Evolutionary conservation across 2,113 vertebrate species (phyloP).

Genomic region (Scomber scombrus): DNA sequence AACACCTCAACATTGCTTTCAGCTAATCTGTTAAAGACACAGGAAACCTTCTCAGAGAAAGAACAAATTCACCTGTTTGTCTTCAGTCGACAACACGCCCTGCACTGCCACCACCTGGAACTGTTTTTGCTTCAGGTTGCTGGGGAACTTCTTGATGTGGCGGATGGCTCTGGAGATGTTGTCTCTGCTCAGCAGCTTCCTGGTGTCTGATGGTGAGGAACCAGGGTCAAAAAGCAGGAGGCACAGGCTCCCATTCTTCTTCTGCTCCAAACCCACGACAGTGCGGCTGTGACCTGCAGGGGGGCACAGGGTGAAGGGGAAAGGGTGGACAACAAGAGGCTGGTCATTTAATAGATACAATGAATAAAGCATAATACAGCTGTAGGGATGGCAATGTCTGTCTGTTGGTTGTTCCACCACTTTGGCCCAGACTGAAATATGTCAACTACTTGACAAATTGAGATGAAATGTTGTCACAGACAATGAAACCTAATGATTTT

Average conservation of each 20-base stretch:
- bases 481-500: too few relatives aligned
- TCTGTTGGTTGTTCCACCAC: too few relatives aligned
- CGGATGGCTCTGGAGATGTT: slow-evolving; percentile 75
- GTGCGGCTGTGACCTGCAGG: slow-evolving; percentile 92
- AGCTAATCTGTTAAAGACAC: too few relatives aligned
- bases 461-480: too few relatives aligned
- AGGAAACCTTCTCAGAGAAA: too few relatives aligned
- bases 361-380: too few relatives aligned
- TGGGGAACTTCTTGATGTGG: slow-evolving; percentile 83
- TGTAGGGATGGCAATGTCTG: too few relatives aligned
- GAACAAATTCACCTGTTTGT: slow-evolving; percentile 85
- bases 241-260: slow-evolving; percentile 88
- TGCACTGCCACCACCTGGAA: slow-evolving; percentile 92
- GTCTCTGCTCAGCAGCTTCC: slow-evolving; percentile 85
- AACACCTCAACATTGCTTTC: too few relatives aligned
- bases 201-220: slow-evolving; percentile 86
- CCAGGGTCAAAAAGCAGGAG: slow-evolving; percentile 92
- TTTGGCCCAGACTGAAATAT: too few relatives aligned
- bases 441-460: too few relatives aligned
- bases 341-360: too few relatives aligned
- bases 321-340: background rate
- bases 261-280: slow-evolving; percentile 93
- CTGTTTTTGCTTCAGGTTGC: slow-evolving; percentile 91
- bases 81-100: slow-evolving; percentile 88
- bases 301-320: background rate